Percentiles rank a stretch among this genome's conserved stretches.
Evolutionary conservation across 1,140 invertebrate genomes (phyloP).

Genomic region (Conus betulinus): DNA sequence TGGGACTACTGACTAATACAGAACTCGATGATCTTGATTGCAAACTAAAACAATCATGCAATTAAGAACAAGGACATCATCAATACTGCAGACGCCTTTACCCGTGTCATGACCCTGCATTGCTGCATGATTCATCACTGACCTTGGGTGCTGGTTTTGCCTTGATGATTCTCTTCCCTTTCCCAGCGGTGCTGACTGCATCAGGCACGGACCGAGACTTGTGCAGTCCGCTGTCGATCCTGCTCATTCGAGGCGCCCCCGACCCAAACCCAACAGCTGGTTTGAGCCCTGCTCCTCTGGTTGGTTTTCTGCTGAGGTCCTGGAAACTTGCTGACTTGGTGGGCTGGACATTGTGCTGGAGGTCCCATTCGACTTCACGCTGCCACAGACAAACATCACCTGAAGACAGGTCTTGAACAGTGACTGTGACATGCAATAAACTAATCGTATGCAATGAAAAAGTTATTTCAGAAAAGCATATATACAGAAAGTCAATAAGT

Average conservation of each 20-base stretch:
- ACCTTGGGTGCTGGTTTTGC: slow-evolving; percentile 54
- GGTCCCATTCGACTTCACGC: slow-evolving; percentile 60
- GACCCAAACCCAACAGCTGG: slow-evolving; percentile 11
- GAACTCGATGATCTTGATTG: not conserved
- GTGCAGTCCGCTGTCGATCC: slow-evolving; percentile 48
- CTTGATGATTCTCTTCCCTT: slow-evolving; percentile 48
- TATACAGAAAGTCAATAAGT: no score
- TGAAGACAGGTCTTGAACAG: no score
- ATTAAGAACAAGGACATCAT: no score
- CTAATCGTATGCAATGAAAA: no score
- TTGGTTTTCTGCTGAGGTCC: slow-evolving; percentile 20
- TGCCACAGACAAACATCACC: slow-evolving; percentile 14
- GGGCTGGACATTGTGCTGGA: slow-evolving; percentile 43
- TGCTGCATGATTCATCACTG: not conserved
- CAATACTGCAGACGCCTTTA: no score
- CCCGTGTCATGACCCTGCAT: no score
- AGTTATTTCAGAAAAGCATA: no score
- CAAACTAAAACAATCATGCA: no score
- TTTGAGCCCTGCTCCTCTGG: not conserved
- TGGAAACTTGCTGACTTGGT: not conserved
- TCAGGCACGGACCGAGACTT: slow-evolving; percentile 29
- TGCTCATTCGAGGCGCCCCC: slow-evolving; percentile 39
- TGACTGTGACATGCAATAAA: no score
- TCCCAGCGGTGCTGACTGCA: slow-evolving; percentile 39
- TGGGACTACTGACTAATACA: not conserved